phyloP scores from a whole-genome alignment of 2,113 vertebrate species.

The Neogobius melanostomus region DNA sequence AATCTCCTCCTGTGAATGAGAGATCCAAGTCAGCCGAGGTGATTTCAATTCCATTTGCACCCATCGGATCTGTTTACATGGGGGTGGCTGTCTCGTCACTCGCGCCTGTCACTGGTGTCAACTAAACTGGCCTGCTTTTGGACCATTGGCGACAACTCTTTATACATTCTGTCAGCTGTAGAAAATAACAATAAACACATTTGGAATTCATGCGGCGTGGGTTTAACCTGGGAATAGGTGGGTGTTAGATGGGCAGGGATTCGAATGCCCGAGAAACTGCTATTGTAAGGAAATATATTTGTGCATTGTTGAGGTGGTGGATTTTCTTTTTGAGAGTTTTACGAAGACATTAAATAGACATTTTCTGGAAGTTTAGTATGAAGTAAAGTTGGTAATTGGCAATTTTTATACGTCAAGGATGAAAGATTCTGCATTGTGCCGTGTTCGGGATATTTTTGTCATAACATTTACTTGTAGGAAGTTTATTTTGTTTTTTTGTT shows the following conservation, averaged over 20 bases:
- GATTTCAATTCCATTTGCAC: slow-evolving; percentile 99
- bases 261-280: not conserved
- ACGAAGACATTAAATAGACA: too few species aligned
- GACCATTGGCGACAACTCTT: slow-evolving; percentile 26
- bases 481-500: too few species aligned
- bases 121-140: slow-evolving; percentile 32
- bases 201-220: slow-evolving; percentile 13
- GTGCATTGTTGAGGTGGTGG: not conserved
- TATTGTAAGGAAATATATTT: not conserved
- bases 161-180: slow-evolving; percentile 35
- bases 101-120: slow-evolving; percentile 34
- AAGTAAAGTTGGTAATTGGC: too few species aligned
- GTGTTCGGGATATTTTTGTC: too few species aligned
- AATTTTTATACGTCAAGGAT: too few species aligned
- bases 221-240: not conserved
- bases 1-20: slow-evolving; percentile 82
- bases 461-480: too few species aligned
- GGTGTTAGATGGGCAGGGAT: not conserved
- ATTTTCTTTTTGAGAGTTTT: not conserved
- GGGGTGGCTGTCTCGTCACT: slow-evolving; percentile 66
- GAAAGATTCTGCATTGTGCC: too few species aligned
- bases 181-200: slow-evolving; percentile 41
- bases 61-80: slow-evolving; percentile 87
- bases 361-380: too few species aligned
- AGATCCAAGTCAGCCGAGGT: slow-evolving; percentile 88